Base-by-base conservation (phyloP, 30 jellyfish, hydroid and myxozoan genomes). In the Aurelia sp. region DNA sequence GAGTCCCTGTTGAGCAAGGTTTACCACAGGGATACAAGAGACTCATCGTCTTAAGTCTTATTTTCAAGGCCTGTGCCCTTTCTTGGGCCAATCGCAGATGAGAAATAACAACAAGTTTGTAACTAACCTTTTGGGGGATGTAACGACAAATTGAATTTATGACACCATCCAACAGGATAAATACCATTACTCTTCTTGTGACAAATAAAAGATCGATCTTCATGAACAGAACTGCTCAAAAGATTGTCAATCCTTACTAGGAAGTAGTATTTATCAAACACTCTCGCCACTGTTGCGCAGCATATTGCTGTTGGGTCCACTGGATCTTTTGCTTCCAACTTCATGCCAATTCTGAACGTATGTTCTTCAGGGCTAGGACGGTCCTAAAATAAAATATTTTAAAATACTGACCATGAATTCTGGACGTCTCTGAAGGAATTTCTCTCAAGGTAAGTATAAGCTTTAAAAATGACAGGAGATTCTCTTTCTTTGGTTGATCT, bases 151-250 rank as follows among this genome's bases (percentile, higher is more conserved):
- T 89, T 90, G 69, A 83, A 83, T 78, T 85, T 85, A 67, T 80
- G 84, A 80, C 99, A 95, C 97, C 94, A 95, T 8, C 99, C 99
- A 66, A 89, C 92, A 0, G 99, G 99, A 63, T 90, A 95, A 20
- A 95, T 89, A 24, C 96, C 93, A 62, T 73, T 87, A 74, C 92
- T 76, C 16, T 82, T 83, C 48, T 67, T 76, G 67, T 90, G 97
- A 5, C 97, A 94, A 22, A 95, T 97, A 51, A 95, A 85, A 4
- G 99, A 95, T 70, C 95, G 91, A 7, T 86, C 91, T 69, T 84
- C 94, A 16, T 89, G 96, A 11, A 85, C 97, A 0, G 97, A 93
- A 20, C 96, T 76, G 60, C 98, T 85, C 55, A 95, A 63, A 55
- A 95, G 90, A 68, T 95, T 95, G 67, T 95, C 99, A 31, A 95